phyloP scores from a whole-genome alignment of 92 coral and sea anemone species.

The Metridium senile region DNA sequence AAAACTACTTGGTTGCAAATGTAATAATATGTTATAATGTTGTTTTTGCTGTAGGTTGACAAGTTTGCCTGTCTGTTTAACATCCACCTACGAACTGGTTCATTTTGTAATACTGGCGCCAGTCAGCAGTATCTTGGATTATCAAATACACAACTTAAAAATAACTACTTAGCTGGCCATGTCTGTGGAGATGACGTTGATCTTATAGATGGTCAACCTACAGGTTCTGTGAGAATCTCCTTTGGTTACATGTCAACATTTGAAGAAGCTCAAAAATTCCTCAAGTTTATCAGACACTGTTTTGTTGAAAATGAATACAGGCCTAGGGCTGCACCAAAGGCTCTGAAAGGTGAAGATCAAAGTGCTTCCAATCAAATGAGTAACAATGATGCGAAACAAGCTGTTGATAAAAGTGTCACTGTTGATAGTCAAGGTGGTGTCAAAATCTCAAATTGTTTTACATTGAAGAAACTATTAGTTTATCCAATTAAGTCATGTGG shows the following conservation, averaged over 20 bases:
- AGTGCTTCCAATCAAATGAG: background rate
- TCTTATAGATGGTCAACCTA: conserved; percentile 83
- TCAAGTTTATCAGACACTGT: conserved; percentile 67
- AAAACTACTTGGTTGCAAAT: no score
- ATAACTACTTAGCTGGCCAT: conserved; percentile 83
- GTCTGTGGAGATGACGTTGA: conserved; percentile 96
- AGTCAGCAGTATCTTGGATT: conserved; percentile 78
- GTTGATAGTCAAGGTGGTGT: background rate
- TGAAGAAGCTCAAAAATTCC: conserved; percentile 75
- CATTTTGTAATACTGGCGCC: conserved; percentile 96
- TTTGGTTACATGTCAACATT: conserved; percentile 98
- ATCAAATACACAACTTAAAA: conserved; percentile 70
- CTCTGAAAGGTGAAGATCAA: background rate
- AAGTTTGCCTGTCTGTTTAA: conserved; percentile 86
- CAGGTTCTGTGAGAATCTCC: conserved; percentile 97
- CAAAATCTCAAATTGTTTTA: background rate
- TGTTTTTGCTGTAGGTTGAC: conserved; percentile 70
- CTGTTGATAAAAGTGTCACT: background rate
- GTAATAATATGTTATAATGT: no score
- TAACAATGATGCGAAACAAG: background rate
- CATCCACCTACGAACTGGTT: conserved; percentile 96
- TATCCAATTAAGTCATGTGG: conserved; percentile 99
- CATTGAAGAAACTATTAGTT: conserved; percentile 68
- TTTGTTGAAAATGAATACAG: conserved; percentile 73
- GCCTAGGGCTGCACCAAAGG: background rate